Evolutionary conservation across 1,140 invertebrate genomes (phyloP).

Genomic region (Watersipora subatra): DNA sequence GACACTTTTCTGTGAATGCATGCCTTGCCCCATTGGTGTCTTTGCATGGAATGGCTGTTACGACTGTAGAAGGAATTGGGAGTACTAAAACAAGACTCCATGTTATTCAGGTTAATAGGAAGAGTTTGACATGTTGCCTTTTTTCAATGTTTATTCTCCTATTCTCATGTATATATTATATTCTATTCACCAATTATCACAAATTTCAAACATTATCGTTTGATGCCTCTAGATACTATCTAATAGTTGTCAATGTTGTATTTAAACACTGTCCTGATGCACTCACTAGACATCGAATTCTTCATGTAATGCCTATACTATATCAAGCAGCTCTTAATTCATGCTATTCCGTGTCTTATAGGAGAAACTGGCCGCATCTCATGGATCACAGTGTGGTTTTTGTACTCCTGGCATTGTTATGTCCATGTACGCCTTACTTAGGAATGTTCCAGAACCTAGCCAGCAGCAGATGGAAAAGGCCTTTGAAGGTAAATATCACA

Average conservation of each 20-base stretch:
- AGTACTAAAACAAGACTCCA: constrained; percentile 10
- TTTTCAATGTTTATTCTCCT: too few relatives aligned
- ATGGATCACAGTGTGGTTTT: constrained; percentile 40
- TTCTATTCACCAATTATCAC: too few relatives aligned
- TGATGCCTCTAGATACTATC: neutral
- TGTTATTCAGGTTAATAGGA: constrained; percentile 11
- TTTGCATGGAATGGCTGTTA: constrained; percentile 13
- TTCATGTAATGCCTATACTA: too few relatives aligned
- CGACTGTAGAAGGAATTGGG: constrained; percentile 15
- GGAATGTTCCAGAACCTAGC: constrained; percentile 25
- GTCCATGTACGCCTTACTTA: constrained; percentile 36
- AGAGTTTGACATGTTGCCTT: neutral
- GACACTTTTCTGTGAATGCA: constrained; percentile 13
- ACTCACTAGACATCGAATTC: too few relatives aligned
- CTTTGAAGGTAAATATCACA: constrained; percentile 12
- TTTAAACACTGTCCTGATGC: too few relatives aligned
- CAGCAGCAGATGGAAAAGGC: constrained; percentile 14
- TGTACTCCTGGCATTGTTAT: constrained; percentile 40
- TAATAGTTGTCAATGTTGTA: too few relatives aligned
- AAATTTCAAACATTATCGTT: neutral
- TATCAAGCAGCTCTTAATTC: too few relatives aligned
- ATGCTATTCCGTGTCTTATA: constrained; percentile 10
- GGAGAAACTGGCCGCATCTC: constrained; percentile 29
- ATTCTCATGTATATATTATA: too few relatives aligned
- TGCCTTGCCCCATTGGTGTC: constrained; percentile 11